phyloP scores from a whole-genome alignment of 2,113 vertebrate genomes.

The Cryptomyrus ogoouensis region DNA sequence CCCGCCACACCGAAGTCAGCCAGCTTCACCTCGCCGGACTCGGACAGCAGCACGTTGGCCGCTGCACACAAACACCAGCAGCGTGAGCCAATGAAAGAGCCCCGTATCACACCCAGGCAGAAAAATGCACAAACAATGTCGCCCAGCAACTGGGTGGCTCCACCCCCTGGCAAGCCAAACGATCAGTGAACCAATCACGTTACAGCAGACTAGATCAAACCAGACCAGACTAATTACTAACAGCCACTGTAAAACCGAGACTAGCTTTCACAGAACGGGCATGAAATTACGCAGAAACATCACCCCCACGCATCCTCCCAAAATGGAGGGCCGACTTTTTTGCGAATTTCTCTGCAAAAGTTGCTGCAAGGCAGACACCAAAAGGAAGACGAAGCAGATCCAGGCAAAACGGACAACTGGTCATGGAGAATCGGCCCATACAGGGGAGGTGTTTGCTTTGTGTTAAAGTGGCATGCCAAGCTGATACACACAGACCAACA shows the following conservation, averaged over 20 bases:
- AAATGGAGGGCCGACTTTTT: background rate
- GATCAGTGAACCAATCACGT: background rate
- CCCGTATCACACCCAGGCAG: background rate
- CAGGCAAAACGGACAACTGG: background rate
- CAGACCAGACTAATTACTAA: background rate
- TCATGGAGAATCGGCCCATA: background rate
- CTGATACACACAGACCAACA: background rate
- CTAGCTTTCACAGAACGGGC: background rate
- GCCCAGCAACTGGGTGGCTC: background rate
- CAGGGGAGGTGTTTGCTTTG: background rate
- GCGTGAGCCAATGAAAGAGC: background rate
- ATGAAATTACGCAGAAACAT: background rate
- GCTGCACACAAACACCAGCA: constrained; percentile 37
- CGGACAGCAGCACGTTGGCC: constrained; percentile 80
- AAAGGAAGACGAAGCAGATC: background rate
- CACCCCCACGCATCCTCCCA: background rate
- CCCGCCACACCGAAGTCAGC: constrained; percentile 84
- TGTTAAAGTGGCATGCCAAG: background rate
- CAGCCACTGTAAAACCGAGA: background rate
- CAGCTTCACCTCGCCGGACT: constrained; percentile 80
- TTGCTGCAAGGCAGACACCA: background rate
- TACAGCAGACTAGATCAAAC: background rate
- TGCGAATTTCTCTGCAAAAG: background rate
- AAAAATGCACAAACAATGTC: background rate
- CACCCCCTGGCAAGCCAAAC: background rate